Evolutionary conservation across 2,113 vertebrate species (phyloP).

Genomic region (Pelodiscus sinensis): DNA sequence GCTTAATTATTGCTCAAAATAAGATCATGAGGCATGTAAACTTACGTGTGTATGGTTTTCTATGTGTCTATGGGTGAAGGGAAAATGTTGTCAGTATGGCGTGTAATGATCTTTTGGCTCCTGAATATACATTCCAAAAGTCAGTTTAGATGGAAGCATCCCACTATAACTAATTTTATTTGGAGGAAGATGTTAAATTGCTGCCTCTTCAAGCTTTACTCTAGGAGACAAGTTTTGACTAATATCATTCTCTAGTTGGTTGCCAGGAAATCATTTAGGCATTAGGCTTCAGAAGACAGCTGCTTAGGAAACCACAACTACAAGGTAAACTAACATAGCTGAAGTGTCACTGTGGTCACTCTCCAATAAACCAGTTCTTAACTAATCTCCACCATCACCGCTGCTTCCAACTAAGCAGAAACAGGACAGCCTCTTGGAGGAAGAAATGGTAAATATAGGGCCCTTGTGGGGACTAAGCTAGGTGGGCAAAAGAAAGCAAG

Average conservation of each 20-base stretch:
- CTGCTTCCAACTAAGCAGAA: not conserved
- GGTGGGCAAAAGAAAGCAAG: not conserved
- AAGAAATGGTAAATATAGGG: not conserved
- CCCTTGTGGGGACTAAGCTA: not conserved
- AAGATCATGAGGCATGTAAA: constrained; percentile 70
- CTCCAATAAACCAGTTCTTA: not conserved
- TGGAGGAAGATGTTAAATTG: constrained; percentile 27
- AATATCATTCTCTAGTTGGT: constrained; percentile 7
- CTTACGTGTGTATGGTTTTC: constrained; percentile 48
- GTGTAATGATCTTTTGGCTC: constrained; percentile 68
- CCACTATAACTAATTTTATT: constrained; percentile 29
- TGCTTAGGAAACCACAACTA: constrained; percentile 2
- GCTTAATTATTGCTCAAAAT: constrained; percentile 81
- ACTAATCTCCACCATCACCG: not conserved
- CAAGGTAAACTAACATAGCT: constrained; percentile 4
- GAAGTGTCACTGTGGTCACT: not conserved
- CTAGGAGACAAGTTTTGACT: constrained; percentile 19
- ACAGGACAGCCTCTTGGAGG: not conserved
- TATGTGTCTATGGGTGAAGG: not conserved
- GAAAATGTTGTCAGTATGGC: constrained; percentile 51
- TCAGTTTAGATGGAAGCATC: constrained; percentile 41
- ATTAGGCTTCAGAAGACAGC: constrained; percentile 15
- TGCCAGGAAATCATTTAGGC: constrained; percentile 36
- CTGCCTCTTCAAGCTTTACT: constrained; percentile 24
- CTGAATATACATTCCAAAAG: constrained; percentile 42